A percentile compares a stretch with the other conserved stretches of the same genome.
phyloP scores from a whole-genome alignment of 2,797 vertebrate genomes.

The Semaprochilodus insignis region DNA sequence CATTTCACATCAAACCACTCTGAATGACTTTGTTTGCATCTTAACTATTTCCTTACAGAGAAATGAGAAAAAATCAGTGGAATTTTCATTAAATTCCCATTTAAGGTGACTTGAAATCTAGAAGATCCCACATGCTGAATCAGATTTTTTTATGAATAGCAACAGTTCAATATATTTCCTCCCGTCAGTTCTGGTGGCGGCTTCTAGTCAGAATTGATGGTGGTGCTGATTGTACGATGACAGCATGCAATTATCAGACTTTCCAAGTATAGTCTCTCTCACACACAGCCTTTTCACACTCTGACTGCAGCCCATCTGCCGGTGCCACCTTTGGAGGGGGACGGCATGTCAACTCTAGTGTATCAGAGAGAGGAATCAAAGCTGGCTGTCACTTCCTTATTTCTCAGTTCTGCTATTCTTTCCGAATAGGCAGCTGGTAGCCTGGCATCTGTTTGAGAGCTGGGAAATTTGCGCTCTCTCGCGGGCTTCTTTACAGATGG shows the following conservation, averaged over 20 bases:
- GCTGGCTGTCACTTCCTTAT: slow-evolving; percentile 41
- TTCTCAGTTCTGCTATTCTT: slow-evolving; percentile 44
- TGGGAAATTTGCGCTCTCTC: slow-evolving; percentile 33
- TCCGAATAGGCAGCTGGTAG: slow-evolving; percentile 50
- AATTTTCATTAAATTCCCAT: background rate
- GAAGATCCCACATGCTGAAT: background rate
- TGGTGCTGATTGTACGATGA: slow-evolving; percentile 28
- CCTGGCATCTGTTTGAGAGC: slow-evolving; percentile 45
- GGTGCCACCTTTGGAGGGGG: slow-evolving; percentile 36
- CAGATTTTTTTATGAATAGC: slow-evolving; percentile 8
- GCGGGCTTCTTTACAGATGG: slow-evolving; percentile 23
- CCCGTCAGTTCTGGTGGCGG: slow-evolving; percentile 3
- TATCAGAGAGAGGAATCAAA: slow-evolving; percentile 43
- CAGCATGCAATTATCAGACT: slow-evolving; percentile 49
- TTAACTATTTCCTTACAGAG: no score
- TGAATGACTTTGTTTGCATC: no score
- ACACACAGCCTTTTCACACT: slow-evolving; percentile 43
- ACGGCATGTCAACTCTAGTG: slow-evolving; percentile 25
- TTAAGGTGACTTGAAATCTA: background rate
- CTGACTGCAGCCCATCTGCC: slow-evolving; percentile 51
- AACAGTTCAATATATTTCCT: slow-evolving; percentile 1
- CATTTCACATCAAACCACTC: no score
- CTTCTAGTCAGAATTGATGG: slow-evolving; percentile 16
- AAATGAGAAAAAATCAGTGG: background rate
- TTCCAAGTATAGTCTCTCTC: slow-evolving; percentile 44